phyloP scores from a whole-genome alignment of 1,140 invertebrate genomes.

The Lucilia sericata region DNA sequence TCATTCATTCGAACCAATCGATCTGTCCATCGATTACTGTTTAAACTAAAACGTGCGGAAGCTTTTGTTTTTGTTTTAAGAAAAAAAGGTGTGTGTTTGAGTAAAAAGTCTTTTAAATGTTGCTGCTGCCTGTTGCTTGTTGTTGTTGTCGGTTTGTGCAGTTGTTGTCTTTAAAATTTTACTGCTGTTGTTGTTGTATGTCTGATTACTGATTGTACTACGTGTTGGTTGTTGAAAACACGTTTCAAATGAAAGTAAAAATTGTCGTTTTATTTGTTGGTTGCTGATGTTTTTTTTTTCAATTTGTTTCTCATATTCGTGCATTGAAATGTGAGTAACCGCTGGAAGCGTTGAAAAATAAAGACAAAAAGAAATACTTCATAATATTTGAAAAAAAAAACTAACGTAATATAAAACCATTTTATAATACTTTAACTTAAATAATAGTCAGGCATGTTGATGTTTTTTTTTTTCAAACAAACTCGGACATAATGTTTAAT shows the following conservation, averaged over 20 bases:
- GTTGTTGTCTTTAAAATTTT: not conserved
- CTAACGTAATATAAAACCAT: conserved; percentile 41
- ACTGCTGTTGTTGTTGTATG: conserved; percentile 8
- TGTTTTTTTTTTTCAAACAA: no score
- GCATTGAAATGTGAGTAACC: conserved; percentile 55
- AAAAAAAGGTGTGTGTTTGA: conserved; percentile 13
- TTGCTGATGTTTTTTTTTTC: conserved; percentile 36
- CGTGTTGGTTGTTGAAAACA: conserved; percentile 39
- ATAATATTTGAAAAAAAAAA: conserved; percentile 18
- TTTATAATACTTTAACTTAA: conserved; percentile 25
- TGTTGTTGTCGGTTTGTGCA: not conserved
- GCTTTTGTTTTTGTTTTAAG: conserved; percentile 24
- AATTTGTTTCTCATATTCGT: conserved; percentile 55
- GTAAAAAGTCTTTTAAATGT: not conserved
- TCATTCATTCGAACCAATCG: no score
- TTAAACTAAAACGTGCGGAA: conserved; percentile 31
- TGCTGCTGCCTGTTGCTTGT: conserved; percentile 4
- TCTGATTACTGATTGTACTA: conserved; percentile 21
- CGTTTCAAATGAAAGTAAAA: conserved; percentile 44
- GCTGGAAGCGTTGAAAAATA: not conserved
- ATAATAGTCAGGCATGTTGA: no score
- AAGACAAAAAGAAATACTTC: conserved; percentile 39
- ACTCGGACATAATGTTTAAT: no score
- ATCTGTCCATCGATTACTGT: no score
- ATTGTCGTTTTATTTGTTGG: conserved; percentile 7